Percentiles rank a stretch among this genome's conserved stretches.
phyloP scores from a whole-genome alignment of 2,888 invertebrate genomes.

The Apotomis capreana region DNA sequence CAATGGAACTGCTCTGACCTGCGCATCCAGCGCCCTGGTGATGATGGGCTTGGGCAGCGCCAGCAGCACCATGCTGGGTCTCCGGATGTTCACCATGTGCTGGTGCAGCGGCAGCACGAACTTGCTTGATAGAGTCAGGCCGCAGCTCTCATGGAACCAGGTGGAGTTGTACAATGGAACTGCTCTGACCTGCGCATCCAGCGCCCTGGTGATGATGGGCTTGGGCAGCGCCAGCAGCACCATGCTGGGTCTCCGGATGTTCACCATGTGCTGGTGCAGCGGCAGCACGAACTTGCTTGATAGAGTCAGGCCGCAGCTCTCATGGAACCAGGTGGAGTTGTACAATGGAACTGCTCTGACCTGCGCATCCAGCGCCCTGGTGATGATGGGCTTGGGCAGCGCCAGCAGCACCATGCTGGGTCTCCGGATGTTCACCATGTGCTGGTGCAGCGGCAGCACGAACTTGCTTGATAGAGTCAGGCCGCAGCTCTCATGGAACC shows the following conservation, averaged over 20 bases:
- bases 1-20: too few relatives aligned
- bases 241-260: too few relatives aligned
- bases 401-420: constrained; percentile 91
- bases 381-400: constrained; percentile 87
- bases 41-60: constrained; percentile 89
- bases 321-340: too few relatives aligned
- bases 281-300: too few relatives aligned
- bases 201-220: neutral
- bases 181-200: too few relatives aligned
- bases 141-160: too few relatives aligned
- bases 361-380: constrained; percentile 87
- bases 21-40: too few relatives aligned
- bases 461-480: constrained; percentile 84
- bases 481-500: constrained; percentile 85
- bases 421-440: constrained; percentile 88
- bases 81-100: constrained; percentile 89
- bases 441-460: constrained; percentile 88
- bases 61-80: constrained; percentile 89
- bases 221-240: constrained; percentile 53
- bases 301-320: constrained; percentile 55
- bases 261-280: too few relatives aligned
- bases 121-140: too few relatives aligned
- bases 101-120: constrained; percentile 74
- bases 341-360: constrained; percentile 62
- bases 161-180: too few relatives aligned